Conservation (phyloP, 2,113 vertebrate species). For the Nothocercus julius region DNA sequence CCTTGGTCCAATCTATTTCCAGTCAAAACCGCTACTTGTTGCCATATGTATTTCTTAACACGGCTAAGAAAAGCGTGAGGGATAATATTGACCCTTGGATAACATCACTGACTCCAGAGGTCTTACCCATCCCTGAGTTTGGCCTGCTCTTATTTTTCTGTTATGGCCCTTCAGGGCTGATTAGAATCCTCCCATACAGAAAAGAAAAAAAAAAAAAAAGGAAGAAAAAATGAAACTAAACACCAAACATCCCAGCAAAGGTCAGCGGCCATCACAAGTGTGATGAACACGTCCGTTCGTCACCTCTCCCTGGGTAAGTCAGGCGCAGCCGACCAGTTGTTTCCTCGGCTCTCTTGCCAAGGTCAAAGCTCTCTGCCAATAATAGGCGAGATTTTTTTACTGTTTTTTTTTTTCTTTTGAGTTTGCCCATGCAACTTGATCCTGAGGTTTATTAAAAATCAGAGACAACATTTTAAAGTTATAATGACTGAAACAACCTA, state of each 20-base stretch:
- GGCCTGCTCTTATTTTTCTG: neutral
- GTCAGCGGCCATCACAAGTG: neutral
- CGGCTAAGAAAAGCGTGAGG: neutral
- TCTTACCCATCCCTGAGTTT: neutral
- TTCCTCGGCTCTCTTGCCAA: neutral
- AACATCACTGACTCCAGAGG: neutral
- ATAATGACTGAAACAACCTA: neutral
- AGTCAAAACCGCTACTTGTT: conserved; percentile 7
- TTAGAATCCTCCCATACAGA: neutral
- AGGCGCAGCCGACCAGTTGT: neutral
- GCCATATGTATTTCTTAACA: neutral
- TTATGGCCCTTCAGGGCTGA: neutral
- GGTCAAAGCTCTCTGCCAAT: conserved; percentile 13
- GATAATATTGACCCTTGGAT: neutral
- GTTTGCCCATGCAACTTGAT: neutral
- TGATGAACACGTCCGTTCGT: neutral
- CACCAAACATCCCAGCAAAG: neutral
- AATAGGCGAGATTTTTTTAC: neutral
- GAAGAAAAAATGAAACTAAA: too few relatives aligned
- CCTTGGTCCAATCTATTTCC: conserved; percentile 21
- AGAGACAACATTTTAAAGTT: neutral
- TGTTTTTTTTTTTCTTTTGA: conserved; percentile 9
- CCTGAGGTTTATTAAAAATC: neutral
- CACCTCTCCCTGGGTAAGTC: neutral
- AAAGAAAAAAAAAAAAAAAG: neutral